phyloP scores from a whole-genome alignment of 2,797 vertebrate genomes.

The Eleutherodactylus coqui region DNA sequence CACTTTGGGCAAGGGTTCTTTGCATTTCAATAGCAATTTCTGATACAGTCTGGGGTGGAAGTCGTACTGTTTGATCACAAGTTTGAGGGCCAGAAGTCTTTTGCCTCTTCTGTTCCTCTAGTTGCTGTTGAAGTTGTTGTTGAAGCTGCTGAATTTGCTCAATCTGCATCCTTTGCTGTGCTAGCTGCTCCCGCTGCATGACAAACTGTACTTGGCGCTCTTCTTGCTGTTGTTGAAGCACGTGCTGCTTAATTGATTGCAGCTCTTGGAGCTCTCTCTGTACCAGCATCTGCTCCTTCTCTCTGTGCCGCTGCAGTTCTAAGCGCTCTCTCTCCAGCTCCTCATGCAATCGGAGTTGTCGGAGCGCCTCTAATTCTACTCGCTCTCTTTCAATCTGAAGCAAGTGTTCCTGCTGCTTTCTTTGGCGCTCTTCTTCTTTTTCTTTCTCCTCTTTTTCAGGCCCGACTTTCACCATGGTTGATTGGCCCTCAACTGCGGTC shows the following conservation, averaged over 20 bases:
- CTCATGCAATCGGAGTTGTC: constrained; percentile 92
- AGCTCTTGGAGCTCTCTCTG: constrained; percentile 97
- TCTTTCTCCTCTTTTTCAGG: constrained; percentile 78
- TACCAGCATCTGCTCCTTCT: constrained; percentile 96
- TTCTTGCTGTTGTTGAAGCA: constrained; percentile 95
- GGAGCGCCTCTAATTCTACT: constrained; percentile 93
- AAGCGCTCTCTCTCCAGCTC: constrained; percentile 94
- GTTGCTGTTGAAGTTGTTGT: constrained; percentile 97
- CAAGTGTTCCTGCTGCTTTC: constrained; percentile 93
- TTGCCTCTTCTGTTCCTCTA: constrained; percentile 97
- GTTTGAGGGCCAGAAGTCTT: constrained; percentile 82
- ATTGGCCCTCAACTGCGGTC: constrained; percentile 80
- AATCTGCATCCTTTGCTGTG: constrained; percentile 95
- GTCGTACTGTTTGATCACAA: constrained; percentile 84
- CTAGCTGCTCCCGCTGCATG: constrained; percentile 95
- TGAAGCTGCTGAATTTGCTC: constrained; percentile 98
- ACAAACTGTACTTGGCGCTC: constrained; percentile 95
- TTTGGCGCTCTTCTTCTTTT: constrained; percentile 89
- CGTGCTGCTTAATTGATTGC: constrained; percentile 98
- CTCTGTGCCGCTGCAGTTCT: constrained; percentile 94
- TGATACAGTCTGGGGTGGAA: constrained; percentile 76
- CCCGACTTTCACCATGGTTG: constrained; percentile 68
- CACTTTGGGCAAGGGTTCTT: constrained; percentile 81
- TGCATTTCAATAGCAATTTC: constrained; percentile 76
- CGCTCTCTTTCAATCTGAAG: constrained; percentile 93